These are phyloP conservation scores for Crax fasciolata DNA, from an alignment of 2,797 vertebrate genomes.

Conservation along the genomic window DNA sequence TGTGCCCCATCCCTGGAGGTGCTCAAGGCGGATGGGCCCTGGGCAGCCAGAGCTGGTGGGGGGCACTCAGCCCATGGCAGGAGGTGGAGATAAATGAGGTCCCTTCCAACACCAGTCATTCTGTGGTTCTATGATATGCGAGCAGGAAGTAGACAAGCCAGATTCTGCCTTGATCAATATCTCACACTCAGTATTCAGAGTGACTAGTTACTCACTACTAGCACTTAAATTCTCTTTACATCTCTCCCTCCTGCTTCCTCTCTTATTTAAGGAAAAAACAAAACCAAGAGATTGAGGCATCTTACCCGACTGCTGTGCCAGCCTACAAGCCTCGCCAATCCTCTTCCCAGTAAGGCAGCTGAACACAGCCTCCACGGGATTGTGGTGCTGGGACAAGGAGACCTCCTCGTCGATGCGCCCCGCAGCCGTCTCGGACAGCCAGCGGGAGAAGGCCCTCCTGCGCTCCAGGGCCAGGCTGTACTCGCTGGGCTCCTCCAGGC, in stretches of 20 bases:
- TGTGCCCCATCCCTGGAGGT: not conserved
- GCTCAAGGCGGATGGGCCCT: too few relatives aligned
- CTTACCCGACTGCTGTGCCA: slow-evolving; percentile 90
- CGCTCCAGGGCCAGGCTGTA: slow-evolving; percentile 90
- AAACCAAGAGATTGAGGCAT: not conserved
- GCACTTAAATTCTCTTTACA: not conserved
- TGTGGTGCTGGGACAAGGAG: slow-evolving; percentile 73
- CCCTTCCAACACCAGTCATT: too few relatives aligned
- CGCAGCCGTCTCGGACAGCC: slow-evolving; percentile 88
- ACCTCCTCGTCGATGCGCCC: slow-evolving; percentile 89
- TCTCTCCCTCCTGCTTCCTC: too few relatives aligned
- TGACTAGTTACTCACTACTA: accelerated
- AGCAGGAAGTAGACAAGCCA: not conserved
- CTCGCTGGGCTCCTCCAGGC: slow-evolving; percentile 64
- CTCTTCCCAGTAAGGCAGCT: slow-evolving; percentile 93
- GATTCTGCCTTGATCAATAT: too few relatives aligned
- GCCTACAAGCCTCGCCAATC: slow-evolving; percentile 91
- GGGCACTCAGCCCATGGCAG: too few relatives aligned
- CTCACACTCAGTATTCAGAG: accelerated
- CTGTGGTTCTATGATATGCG: too few relatives aligned
- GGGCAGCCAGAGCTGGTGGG: too few relatives aligned
- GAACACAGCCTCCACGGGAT: slow-evolving; percentile 89
- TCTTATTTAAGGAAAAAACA: too few relatives aligned
- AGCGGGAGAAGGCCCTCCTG: slow-evolving; percentile 89
- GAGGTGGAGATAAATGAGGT: too few relatives aligned